Evolutionary conservation across 2,888 invertebrate genomes (phyloP), one percentile per base, ranked within the genome.

Genomic region (Rhingia rostrata): DNA sequence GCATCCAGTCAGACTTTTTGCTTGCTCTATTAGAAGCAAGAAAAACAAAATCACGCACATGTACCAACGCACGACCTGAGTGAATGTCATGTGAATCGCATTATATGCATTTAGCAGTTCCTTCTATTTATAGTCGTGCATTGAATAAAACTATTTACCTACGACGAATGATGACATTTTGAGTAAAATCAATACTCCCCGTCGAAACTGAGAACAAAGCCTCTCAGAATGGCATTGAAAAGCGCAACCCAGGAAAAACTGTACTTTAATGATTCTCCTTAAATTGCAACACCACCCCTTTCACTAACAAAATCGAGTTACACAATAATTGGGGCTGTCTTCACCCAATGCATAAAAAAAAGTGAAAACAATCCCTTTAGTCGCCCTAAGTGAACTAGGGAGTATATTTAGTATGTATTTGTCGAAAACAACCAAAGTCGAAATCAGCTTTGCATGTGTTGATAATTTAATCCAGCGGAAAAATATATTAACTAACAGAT

Each of bases 401-500:
- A n/a, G 5, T 33, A 32, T 39, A 6, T 66, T 22, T 22, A 2
- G 1, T 22, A 22, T 43, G 14, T 51, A 12, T 54, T 37, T 63
- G 37, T 10, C 32, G 45, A 56, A 56, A 22, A 22, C 22, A 22
- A 22, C 22, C 22, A 22, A 22, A 22, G 22, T 2, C 22, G 22
- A 22, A 22, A 22, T 22, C 22, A 1, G 22, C 1, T 22, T 22
- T 22, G 22, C 22, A 2, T 70, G 56, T 56, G 60, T 72, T 9
- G 58, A 49, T 2, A 66, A 45, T 56, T 73, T 39, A 67, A 78
- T 63, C 61, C 67, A 67, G 56, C 39, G 64, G 70, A 70, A 81
- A 70, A 51, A 14, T 54, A 83, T 67, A 72, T 78, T 72, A 67
- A 67, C 72, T 72, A 83, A 83, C 61, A 43, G n/a, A n/a, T n/a